Conservation (phyloP, 1,140 invertebrate genomes). For the Vanessa tameamea region DNA sequence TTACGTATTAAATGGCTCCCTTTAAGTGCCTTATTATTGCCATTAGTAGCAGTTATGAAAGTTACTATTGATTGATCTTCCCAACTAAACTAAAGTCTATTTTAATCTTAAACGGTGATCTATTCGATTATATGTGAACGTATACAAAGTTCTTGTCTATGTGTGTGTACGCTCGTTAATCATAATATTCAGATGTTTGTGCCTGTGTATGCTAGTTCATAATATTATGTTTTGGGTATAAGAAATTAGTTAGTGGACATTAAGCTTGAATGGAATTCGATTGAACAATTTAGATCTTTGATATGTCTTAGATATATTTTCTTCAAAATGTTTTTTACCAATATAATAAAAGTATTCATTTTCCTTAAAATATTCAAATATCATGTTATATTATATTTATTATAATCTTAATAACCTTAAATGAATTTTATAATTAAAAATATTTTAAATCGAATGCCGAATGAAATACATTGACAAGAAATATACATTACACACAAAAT, state of each 20-base stretch:
- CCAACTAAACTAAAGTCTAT: constrained; percentile 50
- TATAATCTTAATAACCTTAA: too few relatives aligned
- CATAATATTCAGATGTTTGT: constrained; percentile 79
- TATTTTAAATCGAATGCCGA: too few relatives aligned
- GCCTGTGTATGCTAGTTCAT: constrained; percentile 74
- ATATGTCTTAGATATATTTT: not conserved
- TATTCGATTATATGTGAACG: constrained; percentile 62
- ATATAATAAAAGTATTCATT: not conserved
- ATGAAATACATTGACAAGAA: too few relatives aligned
- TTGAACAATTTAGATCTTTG: constrained; percentile 25
- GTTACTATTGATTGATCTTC: constrained; percentile 56
- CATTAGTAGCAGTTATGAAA: constrained; percentile 4
- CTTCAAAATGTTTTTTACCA: not conserved
- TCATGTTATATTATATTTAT: too few relatives aligned
- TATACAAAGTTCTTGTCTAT: constrained; percentile 49
- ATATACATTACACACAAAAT: too few relatives aligned
- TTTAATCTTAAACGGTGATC: constrained; percentile 68
- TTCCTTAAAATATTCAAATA: too few relatives aligned
- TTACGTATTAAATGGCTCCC: too few relatives aligned
- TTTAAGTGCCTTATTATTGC: too few relatives aligned
- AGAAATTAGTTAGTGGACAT: constrained; percentile 81
- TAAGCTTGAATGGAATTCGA: constrained; percentile 63
- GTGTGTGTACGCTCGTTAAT: constrained; percentile 77
- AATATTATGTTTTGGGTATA: constrained; percentile 80
- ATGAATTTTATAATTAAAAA: too few relatives aligned